Base-by-base conservation (phyloP, 1,140 invertebrate species). In the Hormaphis cornu region DNA sequence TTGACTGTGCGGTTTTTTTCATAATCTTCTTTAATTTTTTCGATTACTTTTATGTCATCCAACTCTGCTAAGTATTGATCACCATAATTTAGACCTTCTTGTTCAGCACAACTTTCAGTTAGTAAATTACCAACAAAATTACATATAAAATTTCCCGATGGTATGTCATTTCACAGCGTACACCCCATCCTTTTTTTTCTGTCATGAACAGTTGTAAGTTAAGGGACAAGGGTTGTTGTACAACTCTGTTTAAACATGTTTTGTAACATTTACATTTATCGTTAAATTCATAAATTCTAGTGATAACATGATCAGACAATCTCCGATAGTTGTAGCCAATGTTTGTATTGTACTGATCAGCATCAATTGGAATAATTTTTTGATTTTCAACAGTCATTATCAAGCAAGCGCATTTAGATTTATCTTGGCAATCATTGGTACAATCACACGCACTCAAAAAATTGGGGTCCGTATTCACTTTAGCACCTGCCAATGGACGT, bases 241-340 rank as follows among this genome's bases (percentile, higher is more conserved):
- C 92, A 0, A 95, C 92, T 69, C 91, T 81, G 74, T 96, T 95
- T 0, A 91, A 76, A 76, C 92, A 95, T 1, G 87, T 90, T 7
- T 82, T 79, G 1, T 83, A 83, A 76, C 93, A 95, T 76, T 89
- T 89, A 76, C 93, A 95, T 52, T 82, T 28, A 0, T 84, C 84
- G 79, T 98, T 98, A 76, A 95, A 98, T 77, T 98, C 95, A 74
- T 95, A 97, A 56, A 98, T 93, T 0, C 94, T 95, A 0, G 92
- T 93, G 1, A 88, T 82, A 0, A 96, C 83, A 22, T 88, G 86
- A 73, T 96, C 91, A 1, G 84, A 84, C 9, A 97, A 80, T 28
- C 93, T 79, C 73, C 91, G 86, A 76, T 93, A 89, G 46, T 86
- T 81, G 77, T 97, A 97, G 1, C 93, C 93, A 7, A 91, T 77